Conservation (phyloP, 2,888 invertebrate genomes). For the Mongoloraphidia duomilia region DNA sequence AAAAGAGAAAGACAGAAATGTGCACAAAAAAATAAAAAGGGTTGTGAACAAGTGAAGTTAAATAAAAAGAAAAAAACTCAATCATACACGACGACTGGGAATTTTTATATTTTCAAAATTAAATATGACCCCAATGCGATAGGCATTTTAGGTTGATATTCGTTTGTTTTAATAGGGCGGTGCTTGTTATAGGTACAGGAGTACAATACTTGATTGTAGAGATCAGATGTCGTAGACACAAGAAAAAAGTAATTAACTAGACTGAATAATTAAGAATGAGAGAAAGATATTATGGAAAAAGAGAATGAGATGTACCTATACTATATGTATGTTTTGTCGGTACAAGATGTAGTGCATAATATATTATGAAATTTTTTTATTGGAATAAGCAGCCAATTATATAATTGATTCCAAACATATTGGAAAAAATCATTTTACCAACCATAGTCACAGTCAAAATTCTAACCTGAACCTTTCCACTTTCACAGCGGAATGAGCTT, state of each 20-base stretch:
- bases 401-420: no score
- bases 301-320: constrained; percentile 1
- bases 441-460: no score
- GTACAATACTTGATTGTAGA: constrained; percentile 7
- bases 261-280: constrained; percentile 16
- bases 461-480: no score
- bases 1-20: constrained; percentile 3
- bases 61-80: constrained; percentile 5
- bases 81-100: constrained; percentile 1
- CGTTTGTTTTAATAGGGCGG: background rate
- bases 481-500: no score
- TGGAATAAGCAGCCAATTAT: no score
- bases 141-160: background rate
- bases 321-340: background rate
- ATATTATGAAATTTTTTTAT: no score
- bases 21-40: constrained; percentile 1
- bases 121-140: background rate
- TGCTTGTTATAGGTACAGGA: no score
- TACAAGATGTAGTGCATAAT: no score
- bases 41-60: constrained; percentile 3
- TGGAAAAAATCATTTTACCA: no score
- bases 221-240: constrained; percentile 12
- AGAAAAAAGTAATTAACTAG: constrained; percentile 16
- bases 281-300: constrained; percentile 8
- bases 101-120: background rate